phyloP scores from a whole-genome alignment of 2,113 vertebrate species.

The Andinoacara biseriatus region DNA sequence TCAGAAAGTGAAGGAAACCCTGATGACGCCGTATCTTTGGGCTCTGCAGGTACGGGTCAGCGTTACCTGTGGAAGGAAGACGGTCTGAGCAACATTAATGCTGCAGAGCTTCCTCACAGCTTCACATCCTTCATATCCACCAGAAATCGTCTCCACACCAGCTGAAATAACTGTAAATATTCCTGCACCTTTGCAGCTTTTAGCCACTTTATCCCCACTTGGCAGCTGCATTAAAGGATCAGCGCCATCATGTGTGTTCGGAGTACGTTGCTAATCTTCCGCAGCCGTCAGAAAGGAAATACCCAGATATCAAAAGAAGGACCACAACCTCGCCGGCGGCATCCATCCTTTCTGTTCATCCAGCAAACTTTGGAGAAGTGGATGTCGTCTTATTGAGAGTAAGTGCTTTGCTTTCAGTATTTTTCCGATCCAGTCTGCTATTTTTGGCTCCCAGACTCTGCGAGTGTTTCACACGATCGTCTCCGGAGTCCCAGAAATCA shows the following conservation, averaged over 20 bases:
- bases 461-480: conserved; percentile 59
- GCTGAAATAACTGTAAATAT: background rate
- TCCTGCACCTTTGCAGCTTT: background rate
- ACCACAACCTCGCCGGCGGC: background rate
- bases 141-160: background rate
- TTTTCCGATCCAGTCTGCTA: conserved; percentile 53
- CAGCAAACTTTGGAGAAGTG: conserved; percentile 25
- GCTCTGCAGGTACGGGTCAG: background rate
- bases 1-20: background rate
- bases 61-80: background rate
- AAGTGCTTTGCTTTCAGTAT: conserved; percentile 37
- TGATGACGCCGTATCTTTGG: background rate
- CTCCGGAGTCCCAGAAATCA: conserved; percentile 63
- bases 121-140: too few species aligned
- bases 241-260: conserved; percentile 7
- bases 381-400: conserved; percentile 48
- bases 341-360: background rate
- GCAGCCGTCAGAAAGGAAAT: conserved; percentile 6
- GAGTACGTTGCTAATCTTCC: conserved; percentile 17
- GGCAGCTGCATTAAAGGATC: conserved; percentile 29
- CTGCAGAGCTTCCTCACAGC: background rate
- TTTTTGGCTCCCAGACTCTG: conserved; percentile 51
- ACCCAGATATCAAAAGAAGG: conserved; percentile 7
- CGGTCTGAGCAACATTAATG: too few species aligned
- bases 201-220: conserved; percentile 24